A percentile compares a stretch with the other conserved stretches of the same genome.
Evolutionary conservation across 1,140 invertebrate genomes (phyloP).

Genomic region (Nixonia krombeini): DNA sequence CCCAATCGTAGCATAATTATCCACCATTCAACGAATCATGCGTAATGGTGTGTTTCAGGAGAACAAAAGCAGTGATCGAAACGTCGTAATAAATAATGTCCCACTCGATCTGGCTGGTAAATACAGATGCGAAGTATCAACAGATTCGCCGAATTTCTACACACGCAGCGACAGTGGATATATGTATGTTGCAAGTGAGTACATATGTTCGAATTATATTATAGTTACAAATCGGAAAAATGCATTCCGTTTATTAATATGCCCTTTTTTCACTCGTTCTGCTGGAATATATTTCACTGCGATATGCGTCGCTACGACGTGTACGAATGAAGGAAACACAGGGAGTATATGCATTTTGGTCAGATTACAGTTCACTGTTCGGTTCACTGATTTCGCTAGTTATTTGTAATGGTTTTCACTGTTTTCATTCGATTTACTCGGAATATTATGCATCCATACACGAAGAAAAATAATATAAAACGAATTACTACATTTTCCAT

Average conservation of each 20-base stretch:
- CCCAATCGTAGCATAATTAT: neutral
- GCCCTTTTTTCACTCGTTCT: slow-evolving; percentile 5
- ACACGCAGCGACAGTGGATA: slow-evolving; percentile 76
- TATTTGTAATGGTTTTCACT: slow-evolving; percentile 41
- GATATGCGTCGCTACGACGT: slow-evolving; percentile 15
- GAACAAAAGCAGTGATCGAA: slow-evolving; percentile 67
- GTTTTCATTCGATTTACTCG: slow-evolving; percentile 41
- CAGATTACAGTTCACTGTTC: slow-evolving; percentile 30
- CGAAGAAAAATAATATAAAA: slow-evolving; percentile 27
- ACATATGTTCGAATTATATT: slow-evolving; percentile 28
- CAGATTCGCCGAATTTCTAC: slow-evolving; percentile 80
- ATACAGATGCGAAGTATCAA: slow-evolving; percentile 83
- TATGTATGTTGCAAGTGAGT: slow-evolving; percentile 83
- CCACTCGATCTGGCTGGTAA: slow-evolving; percentile 76
- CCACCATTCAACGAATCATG: too few species aligned
- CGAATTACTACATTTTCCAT: slow-evolving; percentile 2
- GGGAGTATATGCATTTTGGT: slow-evolving; percentile 25
- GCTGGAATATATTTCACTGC: slow-evolving; percentile 26
- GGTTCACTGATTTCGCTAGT: slow-evolving; percentile 37
- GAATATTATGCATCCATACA: slow-evolving; percentile 30
- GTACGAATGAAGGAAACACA: slow-evolving; percentile 39
- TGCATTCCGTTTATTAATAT: slow-evolving; percentile 22
- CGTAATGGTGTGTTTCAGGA: slow-evolving; percentile 60
- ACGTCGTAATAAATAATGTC: slow-evolving; percentile 79
- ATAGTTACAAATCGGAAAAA: slow-evolving; percentile 20